These are phyloP conservation scores for Pangasianodon gigas DNA, from an alignment of 2,113 vertebrate genomes.

Conservation along the genomic window DNA sequence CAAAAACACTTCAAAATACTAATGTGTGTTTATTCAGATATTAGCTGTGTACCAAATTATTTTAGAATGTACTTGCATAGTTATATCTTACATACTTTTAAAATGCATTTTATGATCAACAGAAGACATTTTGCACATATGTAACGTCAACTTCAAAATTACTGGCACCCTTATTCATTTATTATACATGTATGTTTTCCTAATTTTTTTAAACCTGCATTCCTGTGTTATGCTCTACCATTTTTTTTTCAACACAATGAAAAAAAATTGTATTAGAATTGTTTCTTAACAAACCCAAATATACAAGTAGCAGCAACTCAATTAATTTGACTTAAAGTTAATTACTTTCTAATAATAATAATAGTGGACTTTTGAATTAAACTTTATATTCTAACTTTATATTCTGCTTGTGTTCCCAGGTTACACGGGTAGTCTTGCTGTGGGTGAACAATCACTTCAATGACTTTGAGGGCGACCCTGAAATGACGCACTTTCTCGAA, in stretches of 20 bases:
- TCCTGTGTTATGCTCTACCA: too few relatives aligned
- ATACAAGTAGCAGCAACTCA: not conserved
- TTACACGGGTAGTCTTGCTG: conserved; percentile 98
- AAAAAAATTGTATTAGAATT: not conserved
- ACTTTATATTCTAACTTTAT: not conserved
- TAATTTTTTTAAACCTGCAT: not conserved
- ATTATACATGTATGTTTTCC: not conserved
- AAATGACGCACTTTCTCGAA: conserved; percentile 96
- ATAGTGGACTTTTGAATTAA: not conserved
- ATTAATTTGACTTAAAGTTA: too few relatives aligned
- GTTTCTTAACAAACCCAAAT: too few relatives aligned
- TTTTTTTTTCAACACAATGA: not conserved
- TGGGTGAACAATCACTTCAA: conserved; percentile 99
- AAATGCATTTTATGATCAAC: not conserved
- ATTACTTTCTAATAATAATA: not conserved
- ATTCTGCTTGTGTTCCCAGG: conserved; percentile 72
- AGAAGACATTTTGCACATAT: not conserved
- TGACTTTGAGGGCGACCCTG: conserved; percentile 96
- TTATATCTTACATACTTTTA: not conserved
- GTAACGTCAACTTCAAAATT: not conserved
- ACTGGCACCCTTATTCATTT: not conserved
- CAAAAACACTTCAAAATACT: too few relatives aligned
- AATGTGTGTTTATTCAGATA: not conserved
- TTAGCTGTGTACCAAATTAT: not conserved
- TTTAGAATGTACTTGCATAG: not conserved